Evolutionary conservation across 2,797 vertebrate species (phyloP).

Genomic region (Hyperoplus immaculatus): DNA sequence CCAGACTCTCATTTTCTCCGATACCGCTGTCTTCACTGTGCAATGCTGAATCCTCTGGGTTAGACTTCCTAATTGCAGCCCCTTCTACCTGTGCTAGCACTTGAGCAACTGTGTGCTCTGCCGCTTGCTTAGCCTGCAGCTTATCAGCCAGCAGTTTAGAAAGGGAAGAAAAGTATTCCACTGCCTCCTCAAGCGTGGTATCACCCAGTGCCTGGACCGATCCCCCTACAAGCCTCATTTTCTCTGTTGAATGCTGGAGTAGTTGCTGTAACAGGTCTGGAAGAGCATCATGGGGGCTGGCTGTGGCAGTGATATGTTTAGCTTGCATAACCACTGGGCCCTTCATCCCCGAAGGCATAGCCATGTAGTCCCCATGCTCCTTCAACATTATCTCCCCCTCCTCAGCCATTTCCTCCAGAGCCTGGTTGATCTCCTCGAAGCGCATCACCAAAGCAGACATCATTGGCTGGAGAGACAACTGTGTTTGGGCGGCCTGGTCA

Average conservation of each 20-base stretch:
- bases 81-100: constrained; percentile 85
- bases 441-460: constrained; percentile 85
- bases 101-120: constrained; percentile 84
- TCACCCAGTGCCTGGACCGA: constrained; percentile 84
- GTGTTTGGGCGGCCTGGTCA: constrained; percentile 89
- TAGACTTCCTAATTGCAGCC: constrained; percentile 73
- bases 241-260: constrained; percentile 89
- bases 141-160: constrained; percentile 84
- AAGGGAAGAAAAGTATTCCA: constrained; percentile 85
- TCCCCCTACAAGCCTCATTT: constrained; percentile 85
- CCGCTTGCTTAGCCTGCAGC: constrained; percentile 83
- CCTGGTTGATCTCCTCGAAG: constrained; percentile 91
- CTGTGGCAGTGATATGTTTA: constrained; percentile 41
- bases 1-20: constrained; percentile 89
- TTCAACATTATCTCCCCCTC: constrained; percentile 91
- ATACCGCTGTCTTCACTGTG: constrained; percentile 97
- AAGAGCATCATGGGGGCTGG: constrained; percentile 75
- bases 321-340: constrained; percentile 26
- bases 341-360: constrained; percentile 81
- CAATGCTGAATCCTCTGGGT: constrained; percentile 86
- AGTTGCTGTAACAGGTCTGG: constrained; percentile 92
- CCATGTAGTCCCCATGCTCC: constrained; percentile 85
- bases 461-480: constrained; percentile 89
- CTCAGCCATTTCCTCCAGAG: constrained; percentile 90
- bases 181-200: constrained; percentile 84